A percentile compares a stretch with the other conserved stretches of the same genome.
Conservation (phyloP, 2,888 invertebrate genomes). For the Acanthosepion lycidas region DNA sequence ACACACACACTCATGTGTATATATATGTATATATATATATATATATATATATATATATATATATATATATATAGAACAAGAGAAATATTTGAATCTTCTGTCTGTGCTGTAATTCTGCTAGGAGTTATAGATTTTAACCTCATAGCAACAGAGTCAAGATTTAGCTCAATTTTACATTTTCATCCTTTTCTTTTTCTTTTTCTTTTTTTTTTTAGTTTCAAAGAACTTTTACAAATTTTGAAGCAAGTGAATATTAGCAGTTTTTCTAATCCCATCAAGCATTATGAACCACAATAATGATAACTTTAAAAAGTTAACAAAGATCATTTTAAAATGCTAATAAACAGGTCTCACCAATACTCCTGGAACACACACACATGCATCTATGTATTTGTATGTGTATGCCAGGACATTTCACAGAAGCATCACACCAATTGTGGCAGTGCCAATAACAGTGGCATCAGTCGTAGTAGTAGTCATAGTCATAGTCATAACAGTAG, state of each 20-base stretch:
- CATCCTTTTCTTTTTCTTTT: no score
- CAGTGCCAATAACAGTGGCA: neutral
- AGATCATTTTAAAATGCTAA: neutral
- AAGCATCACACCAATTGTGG: slow-evolving; percentile 15
- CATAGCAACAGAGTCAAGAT: slow-evolving; percentile 8
- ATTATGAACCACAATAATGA: neutral
- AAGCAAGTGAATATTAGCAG: neutral
- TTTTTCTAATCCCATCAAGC: neutral
- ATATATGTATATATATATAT: no score
- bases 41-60: no score
- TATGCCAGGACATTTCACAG: slow-evolving; percentile 33
- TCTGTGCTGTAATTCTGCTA: neutral
- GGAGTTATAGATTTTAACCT: neutral
- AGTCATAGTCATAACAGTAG: neutral
- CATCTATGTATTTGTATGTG: neutral
- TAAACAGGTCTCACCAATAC: neutral
- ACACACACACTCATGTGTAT: no score
- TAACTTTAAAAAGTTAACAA: neutral
- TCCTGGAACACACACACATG: neutral
- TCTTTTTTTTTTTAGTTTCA: neutral
- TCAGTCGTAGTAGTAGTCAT: neutral
- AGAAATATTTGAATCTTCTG: neutral
- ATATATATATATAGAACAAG: no score
- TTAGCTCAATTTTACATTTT: neutral
- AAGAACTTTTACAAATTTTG: neutral